Base-by-base conservation (phyloP, 2,113 vertebrate genomes). In the Oreotrochilus melanogaster region DNA sequence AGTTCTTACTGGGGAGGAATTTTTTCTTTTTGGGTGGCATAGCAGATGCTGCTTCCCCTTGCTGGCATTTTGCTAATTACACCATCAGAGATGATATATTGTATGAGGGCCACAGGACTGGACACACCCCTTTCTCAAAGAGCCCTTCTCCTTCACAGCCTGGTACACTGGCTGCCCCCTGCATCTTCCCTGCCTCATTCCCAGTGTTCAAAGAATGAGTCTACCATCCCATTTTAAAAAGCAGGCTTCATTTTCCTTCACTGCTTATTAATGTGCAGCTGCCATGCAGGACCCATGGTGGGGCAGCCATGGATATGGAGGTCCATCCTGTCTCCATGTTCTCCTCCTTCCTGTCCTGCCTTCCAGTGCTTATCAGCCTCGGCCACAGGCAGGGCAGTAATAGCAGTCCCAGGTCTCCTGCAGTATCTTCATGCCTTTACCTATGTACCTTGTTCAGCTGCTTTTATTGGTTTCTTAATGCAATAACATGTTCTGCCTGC, bases 31-130 rank as follows among this genome's bases (percentile, higher is more conserved):
- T 57, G 42, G 28, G 31, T 58, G 24, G 18, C 12, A 12, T 11
- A 48, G 67, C 17, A 54, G 18, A 8, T 31, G 7, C 56, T 82
- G 5, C 22, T 11, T 93, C n/a, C 37, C 28, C 17, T 76, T 67
- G 31, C 22, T 47, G 14, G 17, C 50, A 51, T 27, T 33, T 31
- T n/a, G 27, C 47, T 54, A 86, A 42, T 37, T 35, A 47, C 28
- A 67, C 4, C 2, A 89, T 39, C 33, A 56, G 48, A 87, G 43
- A 31, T 0, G 0, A 18, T 23, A 18, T 0, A 0, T 3, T 37
- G 12, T 19, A 27, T 18, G 54, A 87, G 11, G 33, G 14, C 8
- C 17, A 30, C 33, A 56, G 33, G 27, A 35, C 33, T 27, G 33
- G 33, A 28, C 10, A 25, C 6, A 15, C 39, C 11, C 45, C 39